Evolutionary conservation across 2,113 vertebrate genomes (phyloP), one percentile per base, ranked within the genome.

Genomic region (Nothobranchius kuhntae): DNA sequence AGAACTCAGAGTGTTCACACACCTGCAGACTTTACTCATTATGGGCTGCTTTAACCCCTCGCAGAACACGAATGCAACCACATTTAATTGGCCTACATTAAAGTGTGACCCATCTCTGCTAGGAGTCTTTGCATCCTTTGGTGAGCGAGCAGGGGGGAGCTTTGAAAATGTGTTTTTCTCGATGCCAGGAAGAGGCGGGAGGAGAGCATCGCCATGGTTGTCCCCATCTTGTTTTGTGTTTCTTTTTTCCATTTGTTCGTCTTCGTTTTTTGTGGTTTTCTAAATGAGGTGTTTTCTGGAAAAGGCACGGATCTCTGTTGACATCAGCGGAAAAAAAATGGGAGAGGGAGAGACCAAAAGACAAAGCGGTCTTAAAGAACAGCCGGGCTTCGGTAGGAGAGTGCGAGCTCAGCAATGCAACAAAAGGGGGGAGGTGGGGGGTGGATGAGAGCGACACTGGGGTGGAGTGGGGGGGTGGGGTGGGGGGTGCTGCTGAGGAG

Each of bases 301-400:
- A 66, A 83, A 82, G 75, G 78, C 65, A 83, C 35, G 60, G 55
- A 82, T 68, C 86, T 82, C 78, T 93, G 91, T 93, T 90, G 88
- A 92, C 93, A 92, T 93, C 92, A 93, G 91, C 89, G 78, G n/a
- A 87, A 89, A 90, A 80, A 70, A 81, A 65, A 67, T 67, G 45
- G 24, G 56, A 78, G 6, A 42, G 55, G 42, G 55, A 80, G 77
- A 81, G 78, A 82, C 69, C 48, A 70, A 87, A 86, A 86, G 82
- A 85, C 53, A 73, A 85, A 84, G 70, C 74, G 77, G 84, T 82
- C 88, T 87, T 81, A 88, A 90, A 88, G 89, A 88, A 83, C 76
- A 85, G 67, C 80, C 78, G 81, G 84, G 78, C 81, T 81, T 76
- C 68, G 50, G 78, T 75, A 50, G 73, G 66, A 87, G 87, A 90